These are phyloP conservation scores for Andinoacara biseriatus DNA, from an alignment of 2,113 vertebrate species.

Conservation along the genomic window DNA sequence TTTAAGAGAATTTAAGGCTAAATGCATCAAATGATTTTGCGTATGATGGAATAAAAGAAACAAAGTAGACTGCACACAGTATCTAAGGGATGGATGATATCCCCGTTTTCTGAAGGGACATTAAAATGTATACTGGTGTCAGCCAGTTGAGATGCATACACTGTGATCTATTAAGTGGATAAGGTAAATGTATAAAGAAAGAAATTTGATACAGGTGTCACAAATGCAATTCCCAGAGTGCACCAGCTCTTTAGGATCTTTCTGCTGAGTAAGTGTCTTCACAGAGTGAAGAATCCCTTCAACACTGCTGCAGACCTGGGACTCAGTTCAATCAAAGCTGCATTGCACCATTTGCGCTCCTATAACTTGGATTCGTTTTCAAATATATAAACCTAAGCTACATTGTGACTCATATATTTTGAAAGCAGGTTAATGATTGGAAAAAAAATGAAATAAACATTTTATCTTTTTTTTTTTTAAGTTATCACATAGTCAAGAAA, in stretches of 20 bases:
- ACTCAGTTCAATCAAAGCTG: slow-evolving; percentile 70
- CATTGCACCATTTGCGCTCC: slow-evolving; percentile 72
- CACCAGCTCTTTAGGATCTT: slow-evolving; percentile 51
- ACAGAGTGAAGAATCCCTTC: slow-evolving; percentile 50
- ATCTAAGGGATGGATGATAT: not conserved
- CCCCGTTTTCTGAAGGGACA: not conserved
- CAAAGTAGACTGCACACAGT: not conserved
- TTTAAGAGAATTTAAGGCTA: slow-evolving; percentile 28
- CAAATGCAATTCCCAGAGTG: slow-evolving; percentile 43
- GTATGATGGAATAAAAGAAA: not conserved
- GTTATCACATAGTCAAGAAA: not conserved
- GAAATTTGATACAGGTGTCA: slow-evolving; percentile 45
- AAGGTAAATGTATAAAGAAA: slow-evolving; percentile 37
- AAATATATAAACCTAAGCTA: not conserved
- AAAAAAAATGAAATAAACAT: not conserved
- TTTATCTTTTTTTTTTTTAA: not conserved
- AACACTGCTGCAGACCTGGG: slow-evolving; percentile 63
- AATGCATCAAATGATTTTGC: not conserved
- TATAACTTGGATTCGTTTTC: not conserved
- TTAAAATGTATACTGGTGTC: slow-evolving; percentile 8
- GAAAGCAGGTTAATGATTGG: not conserved
- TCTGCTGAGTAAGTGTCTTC: slow-evolving; percentile 74
- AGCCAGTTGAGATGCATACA: not conserved
- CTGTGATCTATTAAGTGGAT: slow-evolving; percentile 11
- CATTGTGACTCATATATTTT: not conserved